Percentiles rank a stretch among this genome's conserved stretches.
Conservation (phyloP, 1,140 invertebrate species). For the Cataglyphis hispanica region DNA sequence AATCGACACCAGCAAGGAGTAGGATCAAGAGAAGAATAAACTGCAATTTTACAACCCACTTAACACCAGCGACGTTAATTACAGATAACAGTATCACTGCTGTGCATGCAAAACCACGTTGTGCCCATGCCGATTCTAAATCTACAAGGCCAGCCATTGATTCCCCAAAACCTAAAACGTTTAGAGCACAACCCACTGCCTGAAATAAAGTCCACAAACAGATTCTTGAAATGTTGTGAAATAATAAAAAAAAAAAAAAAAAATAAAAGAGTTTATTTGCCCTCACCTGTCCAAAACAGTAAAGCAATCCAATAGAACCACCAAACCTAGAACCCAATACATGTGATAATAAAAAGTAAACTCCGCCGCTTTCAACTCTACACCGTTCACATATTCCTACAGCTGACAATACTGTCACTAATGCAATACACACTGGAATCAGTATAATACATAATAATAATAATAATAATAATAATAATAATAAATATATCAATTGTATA, state of each 20-base stretch:
- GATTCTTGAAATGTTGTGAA: slow-evolving; percentile 25
- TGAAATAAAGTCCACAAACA: slow-evolving; percentile 83
- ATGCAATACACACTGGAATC: slow-evolving; percentile 92
- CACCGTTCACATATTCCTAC: slow-evolving; percentile 98
- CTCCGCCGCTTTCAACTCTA: slow-evolving; percentile 97
- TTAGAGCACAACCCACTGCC: slow-evolving; percentile 97
- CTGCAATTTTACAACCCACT: slow-evolving; percentile 97
- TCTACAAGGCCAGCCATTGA: slow-evolving; percentile 95
- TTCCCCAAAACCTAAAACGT: slow-evolving; percentile 97
- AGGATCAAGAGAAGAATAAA: slow-evolving; percentile 94
- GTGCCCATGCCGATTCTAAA: slow-evolving; percentile 91
- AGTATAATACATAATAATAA: slow-evolving; percentile 47
- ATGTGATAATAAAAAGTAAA: slow-evolving; percentile 97
- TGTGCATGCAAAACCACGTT: slow-evolving; percentile 92
- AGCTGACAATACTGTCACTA: slow-evolving; percentile 96
- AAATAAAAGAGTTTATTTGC: background rate
- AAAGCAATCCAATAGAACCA: slow-evolving; percentile 96
- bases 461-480: background rate
- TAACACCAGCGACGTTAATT: slow-evolving; percentile 96
- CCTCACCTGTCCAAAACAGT: slow-evolving; percentile 97
- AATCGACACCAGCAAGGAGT: slow-evolving; percentile 94
- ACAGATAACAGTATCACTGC: slow-evolving; percentile 93
- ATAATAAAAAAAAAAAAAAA: background rate
- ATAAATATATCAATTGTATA: background rate
- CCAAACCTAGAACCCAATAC: slow-evolving; percentile 97